phyloP scores from a whole-genome alignment of 2,888 invertebrate species.

The Dynastes tityus region DNA sequence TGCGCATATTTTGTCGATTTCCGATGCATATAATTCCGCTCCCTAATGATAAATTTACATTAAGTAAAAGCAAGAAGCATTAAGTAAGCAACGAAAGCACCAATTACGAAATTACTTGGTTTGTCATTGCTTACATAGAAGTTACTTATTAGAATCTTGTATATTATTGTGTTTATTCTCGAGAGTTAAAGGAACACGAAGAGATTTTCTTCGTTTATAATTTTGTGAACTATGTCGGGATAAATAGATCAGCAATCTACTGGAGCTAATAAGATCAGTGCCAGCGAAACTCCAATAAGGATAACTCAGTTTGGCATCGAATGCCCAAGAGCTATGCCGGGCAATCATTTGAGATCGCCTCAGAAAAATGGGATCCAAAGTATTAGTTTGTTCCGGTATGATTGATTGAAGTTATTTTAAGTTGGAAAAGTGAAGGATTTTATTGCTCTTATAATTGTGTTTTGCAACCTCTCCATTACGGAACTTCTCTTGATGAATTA shows the following conservation, averaged over 20 bases:
- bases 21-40: no score
- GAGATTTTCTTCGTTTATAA: slow-evolving; percentile 33
- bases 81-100: no score
- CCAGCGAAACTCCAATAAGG: slow-evolving; percentile 67
- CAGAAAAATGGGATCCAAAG: slow-evolving; percentile 52
- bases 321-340: slow-evolving; percentile 63
- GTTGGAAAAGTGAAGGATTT: slow-evolving; percentile 44
- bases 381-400: slow-evolving; percentile 49
- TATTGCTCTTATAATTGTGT: slow-evolving; percentile 41
- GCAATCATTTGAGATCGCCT: slow-evolving; percentile 60
- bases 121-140: background rate
- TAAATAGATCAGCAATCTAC: slow-evolving; percentile 69
- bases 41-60: no score
- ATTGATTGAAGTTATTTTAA: slow-evolving; percentile 51
- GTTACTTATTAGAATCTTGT: no score
- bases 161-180: background rate
- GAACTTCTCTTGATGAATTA: slow-evolving; percentile 21
- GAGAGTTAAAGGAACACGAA: background rate
- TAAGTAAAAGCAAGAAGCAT: no score
- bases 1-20: no score
- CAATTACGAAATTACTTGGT: background rate
- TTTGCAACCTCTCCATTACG: slow-evolving; percentile 11
- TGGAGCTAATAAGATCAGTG: slow-evolving; percentile 67
- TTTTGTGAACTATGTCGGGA: slow-evolving; percentile 53
- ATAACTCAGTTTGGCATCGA: slow-evolving; percentile 67